Percentiles rank a stretch among this genome's conserved stretches.
Conservation (phyloP, 2,888 invertebrate genomes). For the Watsonalla cultraria region DNA sequence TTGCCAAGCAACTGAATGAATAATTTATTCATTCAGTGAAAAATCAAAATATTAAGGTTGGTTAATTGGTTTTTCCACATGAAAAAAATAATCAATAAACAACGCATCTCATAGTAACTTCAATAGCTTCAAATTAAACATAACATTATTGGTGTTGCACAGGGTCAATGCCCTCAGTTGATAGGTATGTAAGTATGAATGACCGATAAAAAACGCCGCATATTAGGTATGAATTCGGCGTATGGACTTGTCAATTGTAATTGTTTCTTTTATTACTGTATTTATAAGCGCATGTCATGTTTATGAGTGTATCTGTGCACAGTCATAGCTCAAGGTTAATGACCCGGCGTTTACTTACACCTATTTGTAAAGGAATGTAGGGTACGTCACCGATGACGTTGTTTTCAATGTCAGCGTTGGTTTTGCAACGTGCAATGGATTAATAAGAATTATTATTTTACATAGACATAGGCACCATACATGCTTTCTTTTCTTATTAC, state of each 20-base stretch:
- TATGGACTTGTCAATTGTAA: conserved; percentile 12
- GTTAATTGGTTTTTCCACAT: too few species aligned
- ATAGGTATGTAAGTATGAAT: conserved; percentile 6
- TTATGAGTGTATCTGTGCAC: conserved; percentile 16
- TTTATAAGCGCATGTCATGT: conserved; percentile 11
- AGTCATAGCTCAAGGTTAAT: conserved; percentile 21
- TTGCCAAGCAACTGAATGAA: too few species aligned
- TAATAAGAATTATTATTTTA: not conserved
- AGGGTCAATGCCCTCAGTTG: not conserved
- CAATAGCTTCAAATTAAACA: not conserved
- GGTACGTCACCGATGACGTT: conserved; percentile 35
- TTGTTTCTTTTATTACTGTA: conserved; percentile 25
- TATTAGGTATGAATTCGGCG: conserved; percentile 10
- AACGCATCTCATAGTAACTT: too few species aligned
- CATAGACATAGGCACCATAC: too few species aligned
- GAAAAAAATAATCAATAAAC: too few species aligned
- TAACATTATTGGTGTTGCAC: not conserved
- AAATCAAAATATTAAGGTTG: too few species aligned
- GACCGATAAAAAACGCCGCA: conserved; percentile 11
- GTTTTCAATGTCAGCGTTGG: conserved; percentile 38
- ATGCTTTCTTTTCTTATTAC: too few species aligned
- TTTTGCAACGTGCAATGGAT: conserved; percentile 4
- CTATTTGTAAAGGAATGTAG: conserved; percentile 36
- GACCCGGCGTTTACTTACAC: conserved; percentile 24
- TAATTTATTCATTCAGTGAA: too few species aligned